Base-by-base conservation (phyloP, 2,888 invertebrate species). In the Nysson spinosus region DNA sequence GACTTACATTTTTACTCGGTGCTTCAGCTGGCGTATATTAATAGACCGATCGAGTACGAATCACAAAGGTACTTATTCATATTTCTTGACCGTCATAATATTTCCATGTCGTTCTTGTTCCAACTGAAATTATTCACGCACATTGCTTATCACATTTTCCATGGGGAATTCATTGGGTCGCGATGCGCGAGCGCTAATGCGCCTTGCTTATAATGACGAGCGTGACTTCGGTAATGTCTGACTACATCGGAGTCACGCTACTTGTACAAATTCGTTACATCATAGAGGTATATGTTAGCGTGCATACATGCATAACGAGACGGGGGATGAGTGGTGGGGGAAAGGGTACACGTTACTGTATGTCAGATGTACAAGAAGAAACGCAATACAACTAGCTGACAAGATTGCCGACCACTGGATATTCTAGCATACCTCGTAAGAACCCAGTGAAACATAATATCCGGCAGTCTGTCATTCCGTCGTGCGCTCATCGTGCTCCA, bases 211-310 rank as follows among this genome's bases (percentile, higher is more conserved):
- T 54, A 58, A 67, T 55, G 67, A 58, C 57, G 50, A 67, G 66
- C 65, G 54, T 58, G 64, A 67, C 63, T 56, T 28, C 37, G 40
- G 20, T 5, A 9, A 3, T 9, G 44, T 9, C 30, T 17, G 30
- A 24, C 19, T 17, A 39, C 2, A n/a, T n/a, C 37, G 30, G 50
- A 70, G 75, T 79, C 79, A 78, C 77, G 77, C 76, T 78, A 76
- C 61, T 61, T 65, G 81, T 74, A 67, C 74, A 74, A 83, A 79
- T 80, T 81, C 79, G 83, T 83, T 83, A 78, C 82, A 75, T 83
- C 81, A 82, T 60, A 43, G 56, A 14, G 39, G 37, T 5, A 42
- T 28, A 12, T 16, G 49, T 49, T 47, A 55, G 58, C 19, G 40
- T 30, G 37, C 40, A 44, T 20, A 16, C 28, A 19, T 49, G 22